Conservation (phyloP, 1,140 invertebrate species). For the Drosophila ogumai region DNA sequence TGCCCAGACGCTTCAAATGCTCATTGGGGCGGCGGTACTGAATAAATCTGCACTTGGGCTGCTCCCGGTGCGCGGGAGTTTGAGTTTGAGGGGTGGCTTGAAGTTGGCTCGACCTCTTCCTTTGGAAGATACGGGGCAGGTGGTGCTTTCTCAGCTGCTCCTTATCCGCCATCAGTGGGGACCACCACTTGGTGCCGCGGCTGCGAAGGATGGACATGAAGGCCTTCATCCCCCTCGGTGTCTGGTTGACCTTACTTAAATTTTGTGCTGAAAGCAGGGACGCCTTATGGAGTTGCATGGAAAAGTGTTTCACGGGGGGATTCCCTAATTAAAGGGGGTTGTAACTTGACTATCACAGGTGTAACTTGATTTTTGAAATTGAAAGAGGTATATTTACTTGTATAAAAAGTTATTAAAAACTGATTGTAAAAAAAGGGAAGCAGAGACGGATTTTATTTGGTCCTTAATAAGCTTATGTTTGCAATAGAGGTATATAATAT, state of each 20-base stretch:
- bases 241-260: neutral
- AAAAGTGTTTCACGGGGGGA: neutral
- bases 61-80: too few relatives aligned
- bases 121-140: constrained; percentile 2
- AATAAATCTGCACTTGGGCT: constrained; percentile 73
- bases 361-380: neutral
- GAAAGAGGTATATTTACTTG: neutral
- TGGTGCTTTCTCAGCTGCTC: neutral
- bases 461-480: neutral
- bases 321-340: neutral
- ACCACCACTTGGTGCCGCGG: neutral
- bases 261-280: neutral
- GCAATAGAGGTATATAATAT: neutral
- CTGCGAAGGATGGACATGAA: constrained; percentile 3
- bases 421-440: neutral
- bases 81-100: too few relatives aligned
- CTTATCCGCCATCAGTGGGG: neutral
- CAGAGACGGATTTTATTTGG: neutral
- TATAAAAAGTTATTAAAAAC: neutral
- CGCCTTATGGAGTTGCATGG: neutral
- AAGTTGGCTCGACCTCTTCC: neutral
- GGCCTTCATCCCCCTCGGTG: neutral
- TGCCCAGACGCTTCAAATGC: constrained; percentile 52
- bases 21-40: constrained; percentile 67
- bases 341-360: neutral